These are phyloP conservation scores for Chironex yamaguchii DNA, from an alignment of 30 jellyfish, hydroid and myxozoan species.

Conservation along the genomic window DNA sequence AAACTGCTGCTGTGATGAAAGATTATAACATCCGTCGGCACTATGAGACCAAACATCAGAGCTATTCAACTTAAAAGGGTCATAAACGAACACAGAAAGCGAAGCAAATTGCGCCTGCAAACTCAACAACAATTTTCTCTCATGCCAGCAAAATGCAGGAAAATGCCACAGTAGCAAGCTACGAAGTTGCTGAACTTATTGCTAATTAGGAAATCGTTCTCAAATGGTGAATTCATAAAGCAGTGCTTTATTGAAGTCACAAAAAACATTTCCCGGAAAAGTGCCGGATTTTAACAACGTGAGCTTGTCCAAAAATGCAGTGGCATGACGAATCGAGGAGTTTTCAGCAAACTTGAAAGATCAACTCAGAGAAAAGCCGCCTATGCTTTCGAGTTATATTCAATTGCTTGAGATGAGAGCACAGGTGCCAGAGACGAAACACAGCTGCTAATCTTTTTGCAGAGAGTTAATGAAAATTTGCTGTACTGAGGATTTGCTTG, in stretches of 20 bases:
- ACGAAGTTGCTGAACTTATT: too few species aligned
- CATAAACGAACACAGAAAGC: neutral
- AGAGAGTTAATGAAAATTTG: neutral
- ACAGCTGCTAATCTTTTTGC: slow-evolving; percentile 6
- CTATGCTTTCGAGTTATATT: neutral
- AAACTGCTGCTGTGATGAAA: neutral
- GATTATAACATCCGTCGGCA: neutral
- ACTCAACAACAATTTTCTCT: too few species aligned
- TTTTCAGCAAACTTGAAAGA: neutral
- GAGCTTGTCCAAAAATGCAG: slow-evolving; percentile 2
- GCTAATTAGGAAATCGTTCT: too few species aligned
- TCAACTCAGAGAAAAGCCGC: neutral
- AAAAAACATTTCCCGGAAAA: neutral
- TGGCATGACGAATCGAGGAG: too few species aligned
- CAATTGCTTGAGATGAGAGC: neutral
- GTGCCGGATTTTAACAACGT: neutral
- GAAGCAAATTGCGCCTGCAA: neutral
- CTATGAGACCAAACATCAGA: neutral
- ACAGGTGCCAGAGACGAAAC: neutral
- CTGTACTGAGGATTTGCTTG: too few species aligned
- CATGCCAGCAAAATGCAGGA: too few species aligned
- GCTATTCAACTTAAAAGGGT: neutral
- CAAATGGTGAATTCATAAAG: slow-evolving; percentile 5
- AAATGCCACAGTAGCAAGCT: too few species aligned
- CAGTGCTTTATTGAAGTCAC: too few species aligned